phyloP scores from a whole-genome alignment of 2,888 invertebrate genomes.

The Carpatolechia fugitivella region DNA sequence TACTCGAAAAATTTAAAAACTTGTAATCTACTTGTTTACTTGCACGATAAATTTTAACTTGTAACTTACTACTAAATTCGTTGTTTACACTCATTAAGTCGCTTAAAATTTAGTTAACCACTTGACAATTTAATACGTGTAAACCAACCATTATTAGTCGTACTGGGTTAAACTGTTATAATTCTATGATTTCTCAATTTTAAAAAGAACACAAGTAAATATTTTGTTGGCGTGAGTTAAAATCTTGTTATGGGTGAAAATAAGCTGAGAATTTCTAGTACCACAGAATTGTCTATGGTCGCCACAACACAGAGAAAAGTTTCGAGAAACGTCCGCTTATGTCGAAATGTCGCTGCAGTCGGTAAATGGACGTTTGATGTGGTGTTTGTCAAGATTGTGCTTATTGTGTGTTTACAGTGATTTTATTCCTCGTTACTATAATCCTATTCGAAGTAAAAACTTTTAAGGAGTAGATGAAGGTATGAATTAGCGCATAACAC shows the following conservation, averaged over 20 bases:
- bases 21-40: too few relatives aligned
- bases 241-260: background rate
- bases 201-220: too few relatives aligned
- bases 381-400: conserved; percentile 83
- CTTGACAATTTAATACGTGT: too few relatives aligned
- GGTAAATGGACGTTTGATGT: conserved; percentile 83
- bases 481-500: conserved; percentile 44
- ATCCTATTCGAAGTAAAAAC: conserved; percentile 69
- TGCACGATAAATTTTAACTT: too few relatives aligned
- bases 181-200: too few relatives aligned
- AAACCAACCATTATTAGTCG: too few relatives aligned
- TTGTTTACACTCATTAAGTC: too few relatives aligned
- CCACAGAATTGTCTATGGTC: conserved; percentile 44
- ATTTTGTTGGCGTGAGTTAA: too few relatives aligned
- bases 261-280: background rate
- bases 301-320: conserved; percentile 50
- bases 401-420: conserved; percentile 82
- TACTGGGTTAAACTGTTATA: too few relatives aligned
- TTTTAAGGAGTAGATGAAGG: conserved; percentile 84
- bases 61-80: too few relatives aligned
- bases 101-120: too few relatives aligned
- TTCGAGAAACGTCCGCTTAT: conserved; percentile 59
- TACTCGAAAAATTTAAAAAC: too few relatives aligned
- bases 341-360: conserved; percentile 77
- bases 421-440: conserved; percentile 63